These are phyloP conservation scores for Tylochromis polylepis DNA, from an alignment of 2,113 vertebrate species.

Conservation along the genomic window DNA sequence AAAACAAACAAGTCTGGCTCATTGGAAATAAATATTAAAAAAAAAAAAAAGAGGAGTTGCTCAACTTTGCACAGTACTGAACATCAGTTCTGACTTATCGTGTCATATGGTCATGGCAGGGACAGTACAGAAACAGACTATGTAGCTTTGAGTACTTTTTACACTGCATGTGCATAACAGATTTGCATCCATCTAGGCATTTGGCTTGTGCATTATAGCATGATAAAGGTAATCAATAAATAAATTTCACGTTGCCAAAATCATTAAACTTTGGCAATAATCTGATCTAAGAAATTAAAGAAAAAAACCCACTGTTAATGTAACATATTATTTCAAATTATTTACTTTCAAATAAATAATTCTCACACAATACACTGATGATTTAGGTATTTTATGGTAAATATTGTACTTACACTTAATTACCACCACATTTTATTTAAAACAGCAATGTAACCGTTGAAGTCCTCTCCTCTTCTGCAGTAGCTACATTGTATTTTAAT, in stretches of 20 bases:
- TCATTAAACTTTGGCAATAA: no score
- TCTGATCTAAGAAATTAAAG: no score
- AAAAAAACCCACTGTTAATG: no score
- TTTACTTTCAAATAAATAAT: no score
- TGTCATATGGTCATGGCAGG: neutral
- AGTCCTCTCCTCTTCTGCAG: neutral
- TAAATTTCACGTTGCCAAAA: no score
- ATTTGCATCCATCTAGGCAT: neutral
- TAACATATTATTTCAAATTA: no score
- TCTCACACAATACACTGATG: no score
- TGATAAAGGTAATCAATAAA: no score
- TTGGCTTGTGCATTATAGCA: no score
- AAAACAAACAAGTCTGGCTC: neutral
- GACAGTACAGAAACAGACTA: neutral
- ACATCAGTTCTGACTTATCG: neutral
- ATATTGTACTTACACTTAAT: no score
- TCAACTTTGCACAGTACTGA: neutral
- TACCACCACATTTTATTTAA: no score
- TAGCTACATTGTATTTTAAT: neutral
- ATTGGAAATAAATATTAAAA: accelerated
- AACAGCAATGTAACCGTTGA: neutral
- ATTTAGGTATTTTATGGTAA: no score
- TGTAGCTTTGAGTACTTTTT: neutral
- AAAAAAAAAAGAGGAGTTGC: neutral
- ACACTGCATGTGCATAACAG: neutral